Base-by-base conservation (phyloP, 2,797 vertebrate genomes). In the Muscicapa striata region DNA sequence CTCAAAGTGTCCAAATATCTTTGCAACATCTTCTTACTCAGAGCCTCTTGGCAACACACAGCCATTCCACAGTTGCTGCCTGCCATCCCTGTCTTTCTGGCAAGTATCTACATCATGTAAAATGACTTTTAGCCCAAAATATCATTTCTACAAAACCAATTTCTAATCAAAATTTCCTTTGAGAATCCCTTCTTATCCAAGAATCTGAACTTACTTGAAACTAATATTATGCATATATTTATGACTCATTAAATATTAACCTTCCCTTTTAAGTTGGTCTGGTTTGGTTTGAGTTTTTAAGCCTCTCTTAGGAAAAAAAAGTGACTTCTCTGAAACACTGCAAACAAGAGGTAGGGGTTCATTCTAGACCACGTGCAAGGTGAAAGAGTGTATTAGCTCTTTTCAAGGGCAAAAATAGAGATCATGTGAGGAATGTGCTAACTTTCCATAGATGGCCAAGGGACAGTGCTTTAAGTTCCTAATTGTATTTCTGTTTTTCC, bases 401-500 rank as follows among this genome's bases (percentile, higher is more conserved):
- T 91, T 70, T 67, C 38, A 57, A 90, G 41, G 57, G 49, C 74
- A 88, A 79, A 96, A 96, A 86, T 14, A 90, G 79, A 91, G n/a
- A 79, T 87, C 95, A 96, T 38, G 70, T 95, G 96, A 95, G 64
- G 20, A 61, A 93, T 79, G 51, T 70, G 67, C 66, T 87, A 91
- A 86, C 70, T 94, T 78, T 92, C 90, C 89, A 79, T 11, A 94
- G n/a, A 63, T 13, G 82, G 84, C 87, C 13, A 46, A 77, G 61
- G 76, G 67, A 75, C 64, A 90, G 76, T 2, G 0, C 59, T 90
- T 76, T 86, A 83, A 94, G 93, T 97, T 97, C 95, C 95, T 67
- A 87, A 79, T 38, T 93, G 80, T 23, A 93, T 94, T 94, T 96
- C 95, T 96, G 73, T 93, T 97, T 96, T 87, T 68, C 70, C 77